A percentile compares a stretch with the other conserved stretches of the same genome.
These are phyloP conservation scores for Orchesellides sinensis DNA, from an alignment of 2,888 invertebrate species.

Conservation along the genomic window DNA sequence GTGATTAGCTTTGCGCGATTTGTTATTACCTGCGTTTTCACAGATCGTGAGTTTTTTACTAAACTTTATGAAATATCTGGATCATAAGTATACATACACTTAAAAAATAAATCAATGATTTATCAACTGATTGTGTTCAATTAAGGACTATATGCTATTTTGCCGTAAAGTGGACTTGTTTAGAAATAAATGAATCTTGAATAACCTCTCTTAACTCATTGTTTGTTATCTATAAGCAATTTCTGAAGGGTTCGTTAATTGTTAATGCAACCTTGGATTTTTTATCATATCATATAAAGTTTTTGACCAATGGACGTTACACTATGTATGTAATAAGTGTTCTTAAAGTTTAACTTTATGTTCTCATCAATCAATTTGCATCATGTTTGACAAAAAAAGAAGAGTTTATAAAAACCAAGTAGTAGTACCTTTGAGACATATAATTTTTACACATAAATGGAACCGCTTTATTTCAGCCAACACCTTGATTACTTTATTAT, in stretches of 20 bases:
- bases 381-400: too few relatives aligned
- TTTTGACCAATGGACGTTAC: not conserved
- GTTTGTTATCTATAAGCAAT: not conserved
- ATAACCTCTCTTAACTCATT: not conserved
- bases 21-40: not conserved
- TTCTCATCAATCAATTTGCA: not conserved
- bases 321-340: too few relatives aligned
- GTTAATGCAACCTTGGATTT: not conserved
- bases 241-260: not conserved
- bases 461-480: too few relatives aligned
- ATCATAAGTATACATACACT: not conserved
- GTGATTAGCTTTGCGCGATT: not conserved
- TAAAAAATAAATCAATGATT: not conserved
- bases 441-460: too few relatives aligned
- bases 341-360: not conserved
- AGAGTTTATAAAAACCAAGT: too few relatives aligned
- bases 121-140: not conserved
- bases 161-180: not conserved
- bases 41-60: constrained; percentile 26
- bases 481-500: too few relatives aligned
- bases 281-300: not conserved
- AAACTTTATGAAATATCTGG: constrained; percentile 25
- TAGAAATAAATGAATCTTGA: not conserved
- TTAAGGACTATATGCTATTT: not conserved
- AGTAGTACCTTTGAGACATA: too few relatives aligned